Base-by-base conservation (phyloP, 1,140 invertebrate genomes). In the Pseudobourletiella spinata region DNA sequence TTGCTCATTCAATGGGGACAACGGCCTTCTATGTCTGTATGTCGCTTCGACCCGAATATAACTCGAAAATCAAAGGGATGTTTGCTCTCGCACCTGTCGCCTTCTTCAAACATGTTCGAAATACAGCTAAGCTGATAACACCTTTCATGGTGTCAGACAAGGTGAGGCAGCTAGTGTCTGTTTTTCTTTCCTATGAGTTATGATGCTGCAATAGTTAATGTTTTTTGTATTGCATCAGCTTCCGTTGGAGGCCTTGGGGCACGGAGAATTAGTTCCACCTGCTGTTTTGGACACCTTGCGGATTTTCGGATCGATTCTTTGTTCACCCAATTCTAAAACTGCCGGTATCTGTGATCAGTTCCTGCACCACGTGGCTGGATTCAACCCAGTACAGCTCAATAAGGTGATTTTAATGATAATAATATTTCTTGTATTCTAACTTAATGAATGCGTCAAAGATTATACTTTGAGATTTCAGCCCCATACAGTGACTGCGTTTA, bases 1-100 rank as follows among this genome's bases (percentile, higher is more conserved):
- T 76, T 73, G 81, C 74, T 0, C 77, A 77, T 65, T 80, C 76
- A 6, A 78, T 80, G 67, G 80, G 79, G 35, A 81, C 79, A 0
- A 68, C 71, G 2, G 57, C 70, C 6, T 72, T 73, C 25, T 73
- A 72, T 24, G 71, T 73, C 2, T 67, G 74, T 30, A 66, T 75
- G 63, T 72, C 70, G 46, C 66, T 67, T 11, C 57, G 70, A 11
- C 70, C 74, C 1, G 68, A 76, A n/a, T 74, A 74, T 54, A 72
- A 73, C 39, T 30, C 66, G 22, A 72, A 72, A 64, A 63, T 73
- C 42, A 56, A 32, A 22, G 30, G 46, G 24, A 57, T 67, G 54
- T 69, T 77, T 55, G 77, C 77, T 4, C 64, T 80, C 35, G 56
- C 26, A 2, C 56, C 56, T 14, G n/a, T 32, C 22, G 56, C 56